Conservation (phyloP, 2,888 invertebrate genomes). For the Scelioninae gen. 2 region DNA sequence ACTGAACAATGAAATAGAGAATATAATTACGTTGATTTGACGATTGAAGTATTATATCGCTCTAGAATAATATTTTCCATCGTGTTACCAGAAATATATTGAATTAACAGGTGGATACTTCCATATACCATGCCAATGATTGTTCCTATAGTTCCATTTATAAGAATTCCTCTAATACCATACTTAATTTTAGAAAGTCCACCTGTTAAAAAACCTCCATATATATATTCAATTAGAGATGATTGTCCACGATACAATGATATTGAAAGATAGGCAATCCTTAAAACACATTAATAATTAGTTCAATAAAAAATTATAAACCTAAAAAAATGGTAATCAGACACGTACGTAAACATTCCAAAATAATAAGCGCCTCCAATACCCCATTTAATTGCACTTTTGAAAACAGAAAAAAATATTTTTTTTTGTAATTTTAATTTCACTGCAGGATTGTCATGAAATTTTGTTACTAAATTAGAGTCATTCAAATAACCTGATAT, state of each 20-base stretch:
- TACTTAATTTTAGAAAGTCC: constrained; percentile 12
- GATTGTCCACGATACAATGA: constrained; percentile 40
- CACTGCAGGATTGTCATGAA: not conserved
- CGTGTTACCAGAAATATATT: too few relatives aligned
- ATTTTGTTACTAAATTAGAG: constrained; percentile 20
- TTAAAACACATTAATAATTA: not conserved
- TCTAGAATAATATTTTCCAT: too few relatives aligned
- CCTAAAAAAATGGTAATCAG: not conserved
- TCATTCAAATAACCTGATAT: not conserved
- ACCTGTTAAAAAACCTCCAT: constrained; percentile 22
- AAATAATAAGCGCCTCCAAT: not conserved
- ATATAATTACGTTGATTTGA: too few relatives aligned
- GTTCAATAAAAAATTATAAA: not conserved
- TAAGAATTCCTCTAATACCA: constrained; percentile 25
- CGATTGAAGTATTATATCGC: too few relatives aligned
- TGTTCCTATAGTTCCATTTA: constrained; percentile 12
- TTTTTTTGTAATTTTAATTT: not conserved
- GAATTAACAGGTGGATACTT: not conserved
- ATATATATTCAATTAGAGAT: constrained; percentile 21
- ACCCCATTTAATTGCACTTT: not conserved
- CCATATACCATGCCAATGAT: constrained; percentile 6
- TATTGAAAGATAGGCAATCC: not conserved
- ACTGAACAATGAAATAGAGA: too few relatives aligned
- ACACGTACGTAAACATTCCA: constrained; percentile 13
- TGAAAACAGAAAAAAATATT: not conserved